These are phyloP conservation scores for Hycleus cichorii DNA, from an alignment of 1,140 invertebrate species.

Conservation along the genomic window DNA sequence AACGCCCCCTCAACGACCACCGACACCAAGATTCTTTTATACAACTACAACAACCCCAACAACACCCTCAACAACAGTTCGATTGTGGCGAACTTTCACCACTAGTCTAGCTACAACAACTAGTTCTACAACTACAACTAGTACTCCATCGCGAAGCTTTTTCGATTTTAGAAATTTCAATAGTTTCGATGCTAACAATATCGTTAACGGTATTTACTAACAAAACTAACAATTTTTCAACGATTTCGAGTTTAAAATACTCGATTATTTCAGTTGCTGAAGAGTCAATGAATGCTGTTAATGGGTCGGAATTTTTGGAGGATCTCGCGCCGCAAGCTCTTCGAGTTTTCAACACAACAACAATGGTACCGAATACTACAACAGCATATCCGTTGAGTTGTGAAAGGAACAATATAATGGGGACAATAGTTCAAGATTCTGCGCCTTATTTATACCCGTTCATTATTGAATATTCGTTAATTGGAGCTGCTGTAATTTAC, in stretches of 20 bases:
- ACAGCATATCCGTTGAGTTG: slow-evolving; percentile 44
- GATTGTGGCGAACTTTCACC: slow-evolving; percentile 34
- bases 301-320: slow-evolving; percentile 34
- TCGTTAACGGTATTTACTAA: slow-evolving; percentile 30
- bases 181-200: slow-evolving; percentile 30
- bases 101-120: slow-evolving; percentile 42
- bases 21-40: slow-evolving; percentile 27
- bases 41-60: slow-evolving; percentile 45
- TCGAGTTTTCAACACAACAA: slow-evolving; percentile 23
- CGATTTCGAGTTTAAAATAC: background rate
- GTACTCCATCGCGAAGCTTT: slow-evolving; percentile 24
- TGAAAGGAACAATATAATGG: slow-evolving; percentile 84
- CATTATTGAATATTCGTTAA: slow-evolving; percentile 94
- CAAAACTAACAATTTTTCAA: background rate
- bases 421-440: slow-evolving; percentile 82
- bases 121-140: slow-evolving; percentile 26
- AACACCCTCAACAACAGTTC: slow-evolving; percentile 43
- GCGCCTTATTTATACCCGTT: slow-evolving; percentile 92
- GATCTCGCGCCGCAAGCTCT: slow-evolving; percentile 35
- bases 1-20: slow-evolving; percentile 30
- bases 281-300: slow-evolving; percentile 23
- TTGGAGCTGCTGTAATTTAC: slow-evolving; percentile 94
- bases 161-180: slow-evolving; percentile 31
- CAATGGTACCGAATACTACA: slow-evolving; percentile 3
- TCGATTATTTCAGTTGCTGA: slow-evolving; percentile 29